Conservation (phyloP, 2,797 vertebrate species). For the Thamnophis elegans region DNA sequence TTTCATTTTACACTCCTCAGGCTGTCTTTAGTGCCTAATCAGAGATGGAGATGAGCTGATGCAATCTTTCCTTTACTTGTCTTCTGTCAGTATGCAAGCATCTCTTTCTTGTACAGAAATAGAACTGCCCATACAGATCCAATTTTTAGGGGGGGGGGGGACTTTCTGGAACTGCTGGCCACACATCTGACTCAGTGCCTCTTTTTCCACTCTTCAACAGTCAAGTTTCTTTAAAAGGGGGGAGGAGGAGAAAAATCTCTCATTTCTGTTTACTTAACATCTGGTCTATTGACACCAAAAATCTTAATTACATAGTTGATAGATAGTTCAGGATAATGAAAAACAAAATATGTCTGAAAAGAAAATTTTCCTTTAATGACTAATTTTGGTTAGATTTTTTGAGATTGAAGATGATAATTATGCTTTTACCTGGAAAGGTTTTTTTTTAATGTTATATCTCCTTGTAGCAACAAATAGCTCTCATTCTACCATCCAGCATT, state of each 20-base stretch:
- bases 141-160: background rate
- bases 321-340: background rate
- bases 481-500: background rate
- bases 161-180: background rate
- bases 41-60: background rate
- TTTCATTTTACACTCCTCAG: background rate
- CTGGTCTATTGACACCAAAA: background rate
- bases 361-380: background rate
- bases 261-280: background rate
- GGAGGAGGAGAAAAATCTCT: background rate
- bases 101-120: background rate
- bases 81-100: background rate
- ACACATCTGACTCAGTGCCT: background rate
- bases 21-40: background rate
- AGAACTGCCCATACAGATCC: background rate
- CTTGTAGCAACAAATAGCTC: background rate
- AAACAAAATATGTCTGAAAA: background rate
- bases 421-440: background rate
- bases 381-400: background rate
- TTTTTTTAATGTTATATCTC: background rate
- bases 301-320: background rate
- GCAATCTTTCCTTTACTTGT: background rate
- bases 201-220: background rate
- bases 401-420: background rate
- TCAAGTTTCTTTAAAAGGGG: background rate